Evolutionary conservation across 2,113 vertebrate species (phyloP).

Genomic region (Craseonycteris thonglongyai): DNA sequence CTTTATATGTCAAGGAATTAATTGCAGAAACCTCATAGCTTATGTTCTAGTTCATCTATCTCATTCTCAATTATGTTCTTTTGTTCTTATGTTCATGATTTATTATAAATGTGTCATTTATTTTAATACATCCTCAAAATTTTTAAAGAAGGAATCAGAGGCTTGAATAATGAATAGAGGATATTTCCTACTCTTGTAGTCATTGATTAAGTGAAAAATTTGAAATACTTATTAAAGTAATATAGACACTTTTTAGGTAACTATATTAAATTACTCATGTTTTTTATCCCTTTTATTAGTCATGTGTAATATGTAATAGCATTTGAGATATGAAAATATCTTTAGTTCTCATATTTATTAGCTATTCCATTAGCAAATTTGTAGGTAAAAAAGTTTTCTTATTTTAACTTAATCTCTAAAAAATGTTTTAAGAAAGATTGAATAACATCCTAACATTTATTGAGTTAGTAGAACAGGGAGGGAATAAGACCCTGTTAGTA

Average conservation of each 20-base stretch:
- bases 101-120: neutral
- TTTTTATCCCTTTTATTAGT: neutral
- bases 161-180: neutral
- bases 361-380: neutral
- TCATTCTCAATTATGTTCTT: neutral
- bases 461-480: neutral
- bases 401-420: neutral
- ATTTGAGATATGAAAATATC: neutral
- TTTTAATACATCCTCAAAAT: neutral
- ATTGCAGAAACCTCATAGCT: neutral
- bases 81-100: neutral
- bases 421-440: neutral
- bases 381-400: neutral
- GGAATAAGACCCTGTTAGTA: neutral
- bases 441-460: neutral
- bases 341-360: neutral
- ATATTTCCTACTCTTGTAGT: neutral
- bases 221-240: neutral
- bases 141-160: neutral
- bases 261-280: neutral
- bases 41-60: neutral
- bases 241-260: neutral
- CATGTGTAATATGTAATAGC: neutral
- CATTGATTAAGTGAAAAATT: slow-evolving; percentile 3
- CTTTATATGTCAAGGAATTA: too few species aligned